These are phyloP conservation scores for Polylopha cassiicola DNA, from an alignment of 2,888 invertebrate species.

Conservation along the genomic window DNA sequence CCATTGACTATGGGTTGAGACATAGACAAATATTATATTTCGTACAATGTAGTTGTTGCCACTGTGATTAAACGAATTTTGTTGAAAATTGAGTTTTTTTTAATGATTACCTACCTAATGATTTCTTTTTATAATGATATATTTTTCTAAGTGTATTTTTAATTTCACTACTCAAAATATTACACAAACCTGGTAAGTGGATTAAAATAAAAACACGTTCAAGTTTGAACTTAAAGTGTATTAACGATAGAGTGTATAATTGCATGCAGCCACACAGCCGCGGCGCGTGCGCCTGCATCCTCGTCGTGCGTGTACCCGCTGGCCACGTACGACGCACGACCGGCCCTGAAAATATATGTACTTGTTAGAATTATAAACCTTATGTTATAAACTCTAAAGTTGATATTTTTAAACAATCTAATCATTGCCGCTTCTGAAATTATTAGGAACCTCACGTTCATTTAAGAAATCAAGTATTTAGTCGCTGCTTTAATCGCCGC, in stretches of 20 bases:
- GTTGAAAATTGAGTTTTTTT: slow-evolving; percentile 32
- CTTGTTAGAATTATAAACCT: not conserved
- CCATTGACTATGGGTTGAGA: slow-evolving; percentile 9
- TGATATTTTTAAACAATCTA: no score
- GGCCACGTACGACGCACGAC: slow-evolving; percentile 84
- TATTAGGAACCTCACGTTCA: no score
- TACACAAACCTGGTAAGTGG: no score
- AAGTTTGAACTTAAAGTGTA: slow-evolving; percentile 14
- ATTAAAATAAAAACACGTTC: slow-evolving; percentile 16
- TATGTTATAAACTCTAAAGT: no score
- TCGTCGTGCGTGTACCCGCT: slow-evolving; percentile 66
- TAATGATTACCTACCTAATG: not conserved
- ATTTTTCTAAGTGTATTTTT: no score
- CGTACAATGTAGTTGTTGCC: slow-evolving; percentile 32
- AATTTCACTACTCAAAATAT: no score
- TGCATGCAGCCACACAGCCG: slow-evolving; percentile 79
- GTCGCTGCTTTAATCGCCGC: no score
- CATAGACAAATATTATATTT: slow-evolving; percentile 8
- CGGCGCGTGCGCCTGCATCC: slow-evolving; percentile 84
- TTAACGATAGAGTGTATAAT: slow-evolving; percentile 43
- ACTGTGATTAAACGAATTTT: slow-evolving; percentile 50
- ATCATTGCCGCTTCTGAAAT: no score
- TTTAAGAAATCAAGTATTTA: no score
- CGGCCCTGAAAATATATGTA: slow-evolving; percentile 69
- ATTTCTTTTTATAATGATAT: no score